phyloP scores from a whole-genome alignment of 1,140 invertebrate species.

The Cecropterus lyciades region DNA sequence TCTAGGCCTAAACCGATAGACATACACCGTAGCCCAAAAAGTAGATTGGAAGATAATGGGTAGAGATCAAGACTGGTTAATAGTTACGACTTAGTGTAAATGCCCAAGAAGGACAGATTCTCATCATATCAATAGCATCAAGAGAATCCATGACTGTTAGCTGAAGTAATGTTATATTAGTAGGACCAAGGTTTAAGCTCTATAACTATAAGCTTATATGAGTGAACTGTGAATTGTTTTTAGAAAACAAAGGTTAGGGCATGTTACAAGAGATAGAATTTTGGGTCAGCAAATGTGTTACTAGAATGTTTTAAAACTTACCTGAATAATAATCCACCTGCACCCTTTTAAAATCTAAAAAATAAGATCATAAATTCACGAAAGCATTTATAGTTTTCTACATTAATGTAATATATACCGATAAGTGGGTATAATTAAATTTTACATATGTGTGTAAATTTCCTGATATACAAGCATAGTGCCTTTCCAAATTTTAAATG shows the following conservation, averaged over 20 bases:
- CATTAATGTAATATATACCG: conserved; percentile 2
- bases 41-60: conserved; percentile 50
- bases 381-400: conserved; percentile 13
- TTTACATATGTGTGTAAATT: conserved; percentile 30
- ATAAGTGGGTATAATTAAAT: conserved; percentile 1
- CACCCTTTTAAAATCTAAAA: conserved; percentile 26
- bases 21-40: conserved; percentile 15
- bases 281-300: conserved; percentile 14
- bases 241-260: conserved; percentile 14
- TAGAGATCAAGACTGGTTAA: conserved; percentile 76
- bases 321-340: conserved; percentile 14
- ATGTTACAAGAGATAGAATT: conserved; percentile 5
- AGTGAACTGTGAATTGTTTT: conserved; percentile 51
- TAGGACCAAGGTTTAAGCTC: conserved; percentile 64
- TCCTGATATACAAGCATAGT: conserved; percentile 73
- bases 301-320: conserved; percentile 20
- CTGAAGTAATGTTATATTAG: conserved; percentile 58
- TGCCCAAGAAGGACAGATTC: conserved; percentile 56
- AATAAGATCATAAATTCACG: conserved; percentile 21
- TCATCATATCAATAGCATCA: conserved; percentile 77
- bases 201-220: conserved; percentile 16
- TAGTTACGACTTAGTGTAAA: conserved; percentile 62
- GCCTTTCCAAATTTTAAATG: conserved; percentile 69
- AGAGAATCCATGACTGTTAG: conserved; percentile 46
- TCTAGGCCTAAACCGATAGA: conserved; percentile 71